Conservation (phyloP, 1,140 invertebrate species). For the Bilobella aurantiaca region DNA sequence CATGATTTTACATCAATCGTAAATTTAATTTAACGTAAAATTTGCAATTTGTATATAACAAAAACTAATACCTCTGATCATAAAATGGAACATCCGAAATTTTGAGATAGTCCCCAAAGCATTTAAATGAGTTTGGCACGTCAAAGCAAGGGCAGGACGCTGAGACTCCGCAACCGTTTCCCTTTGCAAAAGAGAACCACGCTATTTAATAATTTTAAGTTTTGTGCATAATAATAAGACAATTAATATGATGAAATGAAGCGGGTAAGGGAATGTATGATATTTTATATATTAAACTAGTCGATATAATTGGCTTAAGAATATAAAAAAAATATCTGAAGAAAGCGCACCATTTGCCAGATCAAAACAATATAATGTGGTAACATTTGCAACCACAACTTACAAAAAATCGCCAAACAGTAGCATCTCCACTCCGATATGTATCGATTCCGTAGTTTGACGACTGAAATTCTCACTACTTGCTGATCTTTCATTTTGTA, state of each 20-base stretch:
- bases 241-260: neutral
- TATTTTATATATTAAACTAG: no score
- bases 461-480: neutral
- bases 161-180: slow-evolving; percentile 6
- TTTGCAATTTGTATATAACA: neutral
- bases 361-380: neutral
- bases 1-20: neutral
- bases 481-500: neutral
- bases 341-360: no score
- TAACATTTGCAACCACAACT: neutral
- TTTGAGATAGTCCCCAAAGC: slow-evolving; percentile 21
- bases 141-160: slow-evolving; percentile 19
- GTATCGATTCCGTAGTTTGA: slow-evolving; percentile 9
- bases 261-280: neutral
- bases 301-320: no score
- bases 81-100: slow-evolving; percentile 10
- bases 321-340: no score
- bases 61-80: slow-evolving; percentile 23
- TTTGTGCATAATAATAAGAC: no score
- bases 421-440: slow-evolving; percentile 16
- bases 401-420: slow-evolving; percentile 21
- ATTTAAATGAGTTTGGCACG: slow-evolving; percentile 9
- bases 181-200: no score
- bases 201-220: no score
- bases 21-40: no score